phyloP scores from a whole-genome alignment of 2,113 vertebrate species.

The Barbus barbus region DNA sequence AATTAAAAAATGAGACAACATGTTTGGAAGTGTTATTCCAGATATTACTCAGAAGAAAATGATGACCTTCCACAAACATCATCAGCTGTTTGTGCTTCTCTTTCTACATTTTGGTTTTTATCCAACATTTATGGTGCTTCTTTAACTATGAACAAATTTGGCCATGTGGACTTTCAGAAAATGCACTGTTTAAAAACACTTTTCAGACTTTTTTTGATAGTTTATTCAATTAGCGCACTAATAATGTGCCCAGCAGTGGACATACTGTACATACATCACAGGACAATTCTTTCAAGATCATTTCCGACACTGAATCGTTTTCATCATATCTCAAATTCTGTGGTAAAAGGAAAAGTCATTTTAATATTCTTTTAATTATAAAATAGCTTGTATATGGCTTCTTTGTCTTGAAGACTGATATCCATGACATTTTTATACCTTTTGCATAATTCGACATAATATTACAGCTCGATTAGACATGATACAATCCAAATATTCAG shows the following conservation, averaged over 20 bases:
- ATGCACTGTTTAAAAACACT: not conserved
- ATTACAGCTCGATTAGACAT: too few species aligned
- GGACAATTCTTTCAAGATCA: too few species aligned
- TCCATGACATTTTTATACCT: too few species aligned
- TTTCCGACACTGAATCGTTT: too few species aligned
- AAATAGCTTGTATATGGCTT: not conserved
- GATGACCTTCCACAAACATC: slow-evolving; percentile 11
- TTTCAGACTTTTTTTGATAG: not conserved
- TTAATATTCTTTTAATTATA: too few species aligned
- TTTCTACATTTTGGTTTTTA: not conserved
- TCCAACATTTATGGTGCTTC: not conserved
- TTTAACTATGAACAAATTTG: not conserved
- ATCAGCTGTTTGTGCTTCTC: not conserved
- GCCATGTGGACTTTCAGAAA: not conserved
- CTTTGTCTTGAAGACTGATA: too few species aligned
- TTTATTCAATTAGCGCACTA: not conserved
- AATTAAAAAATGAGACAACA: not conserved
- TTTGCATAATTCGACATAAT: too few species aligned
- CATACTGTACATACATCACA: too few species aligned
- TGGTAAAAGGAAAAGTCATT: too few species aligned
- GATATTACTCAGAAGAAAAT: slow-evolving; percentile 29
- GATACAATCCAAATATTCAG: too few species aligned
- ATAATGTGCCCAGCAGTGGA: too few species aligned
- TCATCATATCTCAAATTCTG: too few species aligned
- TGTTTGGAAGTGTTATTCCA: slow-evolving; percentile 39